Base-by-base conservation (phyloP, 2,888 invertebrate species). In the Cephus pygmeus region DNA sequence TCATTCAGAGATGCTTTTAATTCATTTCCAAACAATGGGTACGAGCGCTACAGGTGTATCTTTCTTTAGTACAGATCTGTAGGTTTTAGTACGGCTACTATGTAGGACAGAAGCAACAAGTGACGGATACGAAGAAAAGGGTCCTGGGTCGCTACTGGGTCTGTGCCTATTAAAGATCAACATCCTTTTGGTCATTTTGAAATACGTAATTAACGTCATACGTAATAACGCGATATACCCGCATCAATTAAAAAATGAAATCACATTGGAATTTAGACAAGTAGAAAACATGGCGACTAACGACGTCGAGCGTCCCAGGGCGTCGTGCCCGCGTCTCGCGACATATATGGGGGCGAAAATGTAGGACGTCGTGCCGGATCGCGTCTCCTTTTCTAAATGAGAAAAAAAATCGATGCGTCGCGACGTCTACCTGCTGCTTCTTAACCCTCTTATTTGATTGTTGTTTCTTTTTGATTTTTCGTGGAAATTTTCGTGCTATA, bases 321-420 rank as follows among this genome's bases (percentile, higher is more conserved):
- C 76, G 34, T 36, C 73, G 71, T 77, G 77, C 80, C 74, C 79
- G 71, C 12, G 79, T 81, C 84, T 85, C 85, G 83, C 74, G 80
- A 69, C 84, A 23, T 85, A 86, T 85, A 87, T 85, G 86, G 85
- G 75, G 83, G 85, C 77, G 85, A 88, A 89, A 87, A 90, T 88
- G 90, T 90, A 84, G 90, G 88, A 85, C 90, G 87, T 34, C 56
- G 56, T 56, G 56, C 56, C 56, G 56, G 56, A 56, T 56, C 23
- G 56, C 9, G 56, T 56, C 56, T 56, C 23, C 56, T 56, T 56
- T 56, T 56, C 56, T 23, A 56, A 9, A 2, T 23, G 9, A 23
- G 23, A 40, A 56, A 56, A 40, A 56, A 56, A 23, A 56, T 56
- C 56, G 9, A 34, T 23, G 71, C 71, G 31, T 12, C 71, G 71